These are phyloP conservation scores for Oncorhynchus kisutch DNA, from an alignment of 2,113 vertebrate species.

Conservation along the genomic window DNA sequence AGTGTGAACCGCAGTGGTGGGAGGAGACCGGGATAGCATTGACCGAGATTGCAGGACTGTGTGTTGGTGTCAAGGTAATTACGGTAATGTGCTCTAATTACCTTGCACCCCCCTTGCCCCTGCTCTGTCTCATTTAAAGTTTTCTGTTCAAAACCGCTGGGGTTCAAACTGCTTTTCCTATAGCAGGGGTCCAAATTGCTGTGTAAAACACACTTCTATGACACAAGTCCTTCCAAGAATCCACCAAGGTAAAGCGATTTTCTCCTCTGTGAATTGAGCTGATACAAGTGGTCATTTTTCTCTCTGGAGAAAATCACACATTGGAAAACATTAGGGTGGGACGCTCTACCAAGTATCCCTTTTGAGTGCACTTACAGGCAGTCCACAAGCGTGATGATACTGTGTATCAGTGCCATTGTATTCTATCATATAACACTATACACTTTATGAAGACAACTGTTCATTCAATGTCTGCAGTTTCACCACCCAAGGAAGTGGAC, in stretches of 20 bases:
- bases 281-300: constrained; percentile 14
- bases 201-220: constrained; percentile 6
- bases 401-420: not conserved
- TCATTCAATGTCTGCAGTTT: constrained; percentile 4
- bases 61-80: constrained; percentile 44
- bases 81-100: constrained; percentile 37
- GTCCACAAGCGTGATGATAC: not conserved
- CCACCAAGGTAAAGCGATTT: not conserved
- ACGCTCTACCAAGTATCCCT: no score
- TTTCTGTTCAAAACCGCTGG: constrained; percentile 6
- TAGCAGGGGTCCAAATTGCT: constrained; percentile 15
- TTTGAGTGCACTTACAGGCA: not conserved
- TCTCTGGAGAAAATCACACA: not conserved
- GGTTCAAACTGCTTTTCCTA: constrained; percentile 1
- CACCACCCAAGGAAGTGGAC: not conserved
- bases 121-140: constrained; percentile 19
- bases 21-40: constrained; percentile 7
- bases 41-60: constrained; percentile 17
- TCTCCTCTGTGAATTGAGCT: not conserved
- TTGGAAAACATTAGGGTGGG: not conserved
- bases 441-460: not conserved
- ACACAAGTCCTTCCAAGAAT: not conserved
- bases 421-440: not conserved
- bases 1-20: constrained; percentile 5
- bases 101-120: constrained; percentile 6